Base-by-base conservation (phyloP, 2,888 invertebrate species). In the Bombyx huttoni region DNA sequence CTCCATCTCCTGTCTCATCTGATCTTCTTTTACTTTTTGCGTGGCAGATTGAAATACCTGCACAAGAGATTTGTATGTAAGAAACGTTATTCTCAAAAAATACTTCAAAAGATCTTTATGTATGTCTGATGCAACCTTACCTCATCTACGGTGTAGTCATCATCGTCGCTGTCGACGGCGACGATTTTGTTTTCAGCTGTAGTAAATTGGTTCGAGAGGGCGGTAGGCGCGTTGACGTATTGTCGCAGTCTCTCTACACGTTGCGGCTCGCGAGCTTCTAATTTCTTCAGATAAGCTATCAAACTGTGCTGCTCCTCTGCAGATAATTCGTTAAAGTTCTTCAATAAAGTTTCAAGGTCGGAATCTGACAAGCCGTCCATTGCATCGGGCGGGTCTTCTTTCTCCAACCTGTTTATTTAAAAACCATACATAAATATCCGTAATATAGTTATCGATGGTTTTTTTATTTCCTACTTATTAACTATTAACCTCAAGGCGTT, bases 101-200 rank as follows among this genome's bases (percentile, higher is more conserved):
- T 24, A 24, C 24, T 24, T 24, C 5, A 24, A 3, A 24, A 24
- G 24, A 24, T 24, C 1, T 24, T 24, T 24, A 24, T 24, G 1
- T 24, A 24, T 24, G 3, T 3, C 9, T 6, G 12, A 40, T 13
- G 7, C 8, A 34, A 13, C 58, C 60, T 65, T 47, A 86, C 94
- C 73, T 96, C 96, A 61, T 95, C 94, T 57, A 93, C 94, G n/a
- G 92, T 91, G 63, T 96, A 96, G 67, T 95, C 95, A 63, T 95
- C 94, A 57, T 92, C 92, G 53, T 94, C 94, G 59, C 91, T 89
- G 51, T 91, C 92, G 0, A 93, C 64, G 3, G 65, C 54, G 51
- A 83, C 71, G 2, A 63, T 58, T 1, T 56, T 47, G 0, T 46
- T 35, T 13, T 34, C 50, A 6, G 48, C 55, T 0, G 51, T 51